phyloP scores from a whole-genome alignment of 1,140 invertebrate species.

The Cheumatopsyche charites region DNA sequence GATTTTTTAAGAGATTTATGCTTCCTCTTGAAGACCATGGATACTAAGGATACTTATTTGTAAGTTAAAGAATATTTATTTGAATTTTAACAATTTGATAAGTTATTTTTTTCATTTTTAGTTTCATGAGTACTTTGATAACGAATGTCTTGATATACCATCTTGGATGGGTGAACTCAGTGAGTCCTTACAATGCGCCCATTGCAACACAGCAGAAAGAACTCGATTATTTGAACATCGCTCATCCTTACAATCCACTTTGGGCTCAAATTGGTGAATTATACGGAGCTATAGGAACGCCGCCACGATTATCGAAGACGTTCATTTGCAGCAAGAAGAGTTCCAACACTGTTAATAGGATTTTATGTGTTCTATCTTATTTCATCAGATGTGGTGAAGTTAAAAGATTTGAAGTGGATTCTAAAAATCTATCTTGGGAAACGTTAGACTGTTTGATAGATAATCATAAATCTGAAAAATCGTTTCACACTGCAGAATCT shows the following conservation, averaged over 20 bases:
- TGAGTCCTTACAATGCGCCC: slow-evolving; percentile 60
- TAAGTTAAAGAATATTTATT: slow-evolving; percentile 66
- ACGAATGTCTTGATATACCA: slow-evolving; percentile 89
- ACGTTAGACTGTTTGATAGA: slow-evolving; percentile 39
- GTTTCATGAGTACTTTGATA: slow-evolving; percentile 87
- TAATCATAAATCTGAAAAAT: slow-evolving; percentile 25
- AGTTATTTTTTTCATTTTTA: slow-evolving; percentile 58
- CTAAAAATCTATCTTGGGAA: slow-evolving; percentile 39
- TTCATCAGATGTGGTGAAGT: slow-evolving; percentile 82
- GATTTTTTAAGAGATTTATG: slow-evolving; percentile 67
- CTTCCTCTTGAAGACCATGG: slow-evolving; percentile 64
- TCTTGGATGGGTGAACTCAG: slow-evolving; percentile 86
- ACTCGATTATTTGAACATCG: slow-evolving; percentile 50
- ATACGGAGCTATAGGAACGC: slow-evolving; percentile 80
- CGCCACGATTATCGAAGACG: slow-evolving; percentile 76
- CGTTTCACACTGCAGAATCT: background rate
- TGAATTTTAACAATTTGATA: slow-evolving; percentile 31
- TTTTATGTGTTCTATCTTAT: slow-evolving; percentile 77
- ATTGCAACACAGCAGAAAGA: slow-evolving; percentile 44
- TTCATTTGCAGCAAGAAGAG: slow-evolving; percentile 76
- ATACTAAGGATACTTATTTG: slow-evolving; percentile 84
- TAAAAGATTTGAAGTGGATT: slow-evolving; percentile 51
- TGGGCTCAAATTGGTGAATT: slow-evolving; percentile 87
- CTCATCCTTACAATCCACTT: slow-evolving; percentile 75
- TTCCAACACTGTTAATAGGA: slow-evolving; percentile 67